These are phyloP conservation scores for Oscheius myriophilus DNA, from an alignment of 2,888 invertebrate species.

Conservation along the genomic window DNA sequence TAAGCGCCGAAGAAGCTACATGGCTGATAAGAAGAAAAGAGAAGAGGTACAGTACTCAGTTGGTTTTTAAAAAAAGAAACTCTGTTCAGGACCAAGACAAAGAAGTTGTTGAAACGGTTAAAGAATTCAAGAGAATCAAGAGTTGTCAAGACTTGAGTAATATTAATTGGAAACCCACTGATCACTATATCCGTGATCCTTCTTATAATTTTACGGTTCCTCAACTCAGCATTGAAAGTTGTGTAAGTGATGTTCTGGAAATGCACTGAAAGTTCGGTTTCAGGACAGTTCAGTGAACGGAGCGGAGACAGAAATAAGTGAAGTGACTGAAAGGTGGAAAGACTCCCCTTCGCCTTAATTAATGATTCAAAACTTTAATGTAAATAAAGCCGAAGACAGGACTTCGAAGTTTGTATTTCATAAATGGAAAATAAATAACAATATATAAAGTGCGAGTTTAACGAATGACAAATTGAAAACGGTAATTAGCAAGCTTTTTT, in stretches of 20 bases:
- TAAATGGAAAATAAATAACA: no score
- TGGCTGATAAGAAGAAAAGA: conserved; percentile 52
- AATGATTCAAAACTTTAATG: conserved; percentile 1
- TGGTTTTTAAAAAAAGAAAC: neutral
- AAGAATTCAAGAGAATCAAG: conserved; percentile 26
- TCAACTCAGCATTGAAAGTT: neutral
- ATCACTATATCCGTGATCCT: neutral
- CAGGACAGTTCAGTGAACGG: conserved; percentile 2
- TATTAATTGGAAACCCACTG: neutral
- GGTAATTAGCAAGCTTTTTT: no score
- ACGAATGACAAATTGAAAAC: no score
- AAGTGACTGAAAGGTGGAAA: conserved; percentile 15
- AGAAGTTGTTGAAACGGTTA: conserved; percentile 23
- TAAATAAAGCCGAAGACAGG: neutral
- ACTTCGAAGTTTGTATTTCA: no score
- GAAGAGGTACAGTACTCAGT: conserved; percentile 29
- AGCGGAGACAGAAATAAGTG: conserved; percentile 7
- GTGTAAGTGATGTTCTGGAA: neutral
- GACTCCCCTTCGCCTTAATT: neutral
- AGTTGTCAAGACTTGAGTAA: conserved; percentile 20
- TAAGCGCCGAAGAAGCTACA: conserved; percentile 49
- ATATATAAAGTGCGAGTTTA: no score
- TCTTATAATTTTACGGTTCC: neutral
- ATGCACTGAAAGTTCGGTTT: neutral
- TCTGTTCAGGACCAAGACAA: conserved; percentile 20